These are phyloP conservation scores for Lepisosteus oculatus DNA, from an alignment of 2,113 vertebrate species.

Conservation along the genomic window DNA sequence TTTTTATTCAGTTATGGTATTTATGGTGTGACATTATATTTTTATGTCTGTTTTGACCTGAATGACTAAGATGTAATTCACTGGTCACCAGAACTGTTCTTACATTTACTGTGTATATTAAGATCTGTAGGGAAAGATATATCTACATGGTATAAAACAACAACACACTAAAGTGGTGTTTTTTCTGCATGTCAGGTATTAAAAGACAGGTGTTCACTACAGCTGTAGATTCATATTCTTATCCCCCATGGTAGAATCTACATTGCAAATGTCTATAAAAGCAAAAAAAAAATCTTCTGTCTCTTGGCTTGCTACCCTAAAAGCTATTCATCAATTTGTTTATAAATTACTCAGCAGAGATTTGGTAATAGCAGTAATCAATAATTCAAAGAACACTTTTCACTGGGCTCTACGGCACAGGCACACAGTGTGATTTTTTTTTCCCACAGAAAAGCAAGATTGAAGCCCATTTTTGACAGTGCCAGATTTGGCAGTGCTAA, in stretches of 20 bases:
- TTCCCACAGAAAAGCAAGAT: conserved; percentile 34
- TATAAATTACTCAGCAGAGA: conserved; percentile 37
- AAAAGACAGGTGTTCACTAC: conserved; percentile 12
- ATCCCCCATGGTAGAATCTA: conserved; percentile 36
- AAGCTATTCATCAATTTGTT: conserved; percentile 35
- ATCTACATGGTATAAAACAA: conserved; percentile 23
- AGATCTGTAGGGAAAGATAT: conserved; percentile 31
- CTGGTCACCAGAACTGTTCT: no score
- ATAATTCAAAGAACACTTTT: conserved; percentile 49
- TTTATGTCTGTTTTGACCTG: no score
- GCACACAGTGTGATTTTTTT: conserved; percentile 24
- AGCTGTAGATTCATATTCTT: conserved; percentile 5
- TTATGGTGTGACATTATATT: no score
- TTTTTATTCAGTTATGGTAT: no score
- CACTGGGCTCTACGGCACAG: conserved; percentile 29
- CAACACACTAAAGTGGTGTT: background rate
- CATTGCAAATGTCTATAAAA: conserved; percentile 28
- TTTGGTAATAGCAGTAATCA: conserved; percentile 44
- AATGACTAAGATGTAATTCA: no score
- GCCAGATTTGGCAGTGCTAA: conserved; percentile 44
- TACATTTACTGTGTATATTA: background rate
- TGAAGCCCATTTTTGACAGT: conserved; percentile 42
- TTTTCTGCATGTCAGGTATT: conserved; percentile 17
- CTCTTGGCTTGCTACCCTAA: conserved; percentile 25
- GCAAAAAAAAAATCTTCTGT: conserved; percentile 16